Conservation (phyloP, 2,113 vertebrate genomes). For the Callionymus lyra region DNA sequence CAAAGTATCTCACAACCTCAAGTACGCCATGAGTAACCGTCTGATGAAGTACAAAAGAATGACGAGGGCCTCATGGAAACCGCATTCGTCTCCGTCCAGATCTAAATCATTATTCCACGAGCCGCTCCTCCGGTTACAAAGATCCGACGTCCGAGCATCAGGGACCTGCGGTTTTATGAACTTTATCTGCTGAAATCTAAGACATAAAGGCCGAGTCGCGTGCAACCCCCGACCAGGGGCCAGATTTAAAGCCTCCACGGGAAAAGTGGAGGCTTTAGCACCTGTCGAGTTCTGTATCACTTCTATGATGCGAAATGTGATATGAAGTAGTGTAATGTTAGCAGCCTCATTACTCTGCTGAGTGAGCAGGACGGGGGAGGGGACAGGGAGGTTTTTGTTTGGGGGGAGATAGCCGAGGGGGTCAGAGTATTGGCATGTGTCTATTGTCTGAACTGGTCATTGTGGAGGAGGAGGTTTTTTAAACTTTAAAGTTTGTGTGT, state of each 20-base stretch:
- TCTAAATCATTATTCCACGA: background rate
- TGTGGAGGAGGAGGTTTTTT: slow-evolving; percentile 44
- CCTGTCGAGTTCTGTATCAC: slow-evolving; percentile 24
- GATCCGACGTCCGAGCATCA: slow-evolving; percentile 10
- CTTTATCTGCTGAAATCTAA: slow-evolving; percentile 26
- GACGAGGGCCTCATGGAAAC: too few relatives aligned
- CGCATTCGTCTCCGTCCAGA: too few relatives aligned
- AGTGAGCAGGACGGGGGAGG: slow-evolving; percentile 14
- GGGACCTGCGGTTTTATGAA: slow-evolving; percentile 19
- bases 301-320: slow-evolving; percentile 32
- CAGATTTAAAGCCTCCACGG: slow-evolving; percentile 18
- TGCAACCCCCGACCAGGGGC: background rate
- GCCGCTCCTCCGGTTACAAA: slow-evolving; percentile 24
- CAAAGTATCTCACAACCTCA: too few relatives aligned
- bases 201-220: background rate
- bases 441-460: slow-evolving; percentile 51
- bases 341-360: slow-evolving; percentile 35
- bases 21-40: too few relatives aligned
- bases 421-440: slow-evolving; percentile 58
- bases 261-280: slow-evolving; percentile 24
- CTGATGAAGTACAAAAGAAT: too few relatives aligned
- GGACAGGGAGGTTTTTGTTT: slow-evolving; percentile 33
- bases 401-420: slow-evolving; percentile 27
- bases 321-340: slow-evolving; percentile 22
- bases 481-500: slow-evolving; percentile 37